Conservation (phyloP, 1,140 invertebrate genomes). For the Drosophila rufa region DNA sequence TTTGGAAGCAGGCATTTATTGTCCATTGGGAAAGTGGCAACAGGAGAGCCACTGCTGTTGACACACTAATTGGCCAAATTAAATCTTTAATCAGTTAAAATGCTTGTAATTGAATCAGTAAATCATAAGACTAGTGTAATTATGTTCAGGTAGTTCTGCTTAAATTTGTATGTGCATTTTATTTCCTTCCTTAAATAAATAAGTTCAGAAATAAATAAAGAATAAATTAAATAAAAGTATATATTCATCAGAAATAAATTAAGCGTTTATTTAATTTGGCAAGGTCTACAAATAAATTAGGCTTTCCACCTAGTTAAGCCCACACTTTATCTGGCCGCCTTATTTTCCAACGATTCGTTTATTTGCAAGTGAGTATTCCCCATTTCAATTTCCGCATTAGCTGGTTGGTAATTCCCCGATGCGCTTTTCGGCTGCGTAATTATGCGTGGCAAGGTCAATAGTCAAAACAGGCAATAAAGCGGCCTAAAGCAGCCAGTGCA, state of each 20-base stretch:
- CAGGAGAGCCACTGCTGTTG: constrained; percentile 13
- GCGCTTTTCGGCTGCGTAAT: constrained; percentile 33
- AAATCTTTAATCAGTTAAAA: constrained; percentile 22
- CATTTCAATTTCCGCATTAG: constrained; percentile 15
- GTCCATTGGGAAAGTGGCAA: background rate
- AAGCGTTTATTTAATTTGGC: background rate
- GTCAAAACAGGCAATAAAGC: constrained; percentile 18
- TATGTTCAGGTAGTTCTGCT: no score
- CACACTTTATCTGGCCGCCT: background rate
- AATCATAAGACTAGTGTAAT: constrained; percentile 6
- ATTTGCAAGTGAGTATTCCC: constrained; percentile 9
- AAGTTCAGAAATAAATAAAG: background rate
- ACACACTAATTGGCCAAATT: constrained; percentile 26
- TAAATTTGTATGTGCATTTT: background rate
- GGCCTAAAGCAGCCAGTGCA: background rate
- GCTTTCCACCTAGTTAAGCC: constrained; percentile 17
- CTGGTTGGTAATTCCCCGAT: constrained; percentile 12
- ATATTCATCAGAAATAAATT: background rate
- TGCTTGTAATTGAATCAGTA: constrained; percentile 24
- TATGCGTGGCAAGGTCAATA: constrained; percentile 34
- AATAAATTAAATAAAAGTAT: background rate
- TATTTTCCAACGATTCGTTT: constrained; percentile 7
- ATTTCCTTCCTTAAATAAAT: background rate
- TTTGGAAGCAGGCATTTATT: background rate
- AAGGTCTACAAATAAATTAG: background rate